Base-by-base conservation (phyloP, 2,113 vertebrate species). In the Anoplopoma fimbria region DNA sequence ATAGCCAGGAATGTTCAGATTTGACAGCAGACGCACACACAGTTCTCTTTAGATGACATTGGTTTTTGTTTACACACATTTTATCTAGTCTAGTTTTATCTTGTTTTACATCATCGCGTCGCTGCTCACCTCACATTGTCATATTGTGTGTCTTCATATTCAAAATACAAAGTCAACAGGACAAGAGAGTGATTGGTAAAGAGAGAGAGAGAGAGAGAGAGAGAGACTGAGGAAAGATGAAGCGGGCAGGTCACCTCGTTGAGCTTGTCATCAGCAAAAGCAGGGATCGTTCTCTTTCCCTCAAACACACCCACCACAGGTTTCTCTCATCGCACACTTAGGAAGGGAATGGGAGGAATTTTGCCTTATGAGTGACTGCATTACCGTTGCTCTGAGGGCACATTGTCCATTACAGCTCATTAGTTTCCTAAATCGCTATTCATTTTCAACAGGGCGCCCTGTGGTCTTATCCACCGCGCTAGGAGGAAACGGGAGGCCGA, bases 381-480 rank as follows among this genome's bases (percentile, higher is more conserved):
- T 79, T 79, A 86, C 70, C 4, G 17, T 38, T 75, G 84, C 67
- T 91, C 78, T 45, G 85, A 88, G 85, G 76, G 76, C 85, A 89
- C 69, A 57, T 79, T 81, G 85, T 90, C 89, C 85, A 92, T 92
- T 92, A 91, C 79, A 89, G 72, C 77, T 91, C 86, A 91, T 92
- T 93, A 92, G 85, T 75, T 91, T 82, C 82, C 82, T 87, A 86
- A 90, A 87, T 87, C 60, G 68, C 83, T 78, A 74, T 87, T 91
- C 89, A 90, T 91, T 91, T 91, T 73, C 70, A 82, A 40, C 0
- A 65, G 53, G 85, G 78, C 55, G 51, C 83, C 88, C 88, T 75
- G 80, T 38, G 87, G 90, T 89, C 81, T 79, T 77, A 90, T 85
- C 81, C 83, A 75, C 29, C 4, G 31, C 15, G 53, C n/a, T n/a